Base-by-base conservation (phyloP, 2,888 invertebrate species). In the Parochlus steinenii region DNA sequence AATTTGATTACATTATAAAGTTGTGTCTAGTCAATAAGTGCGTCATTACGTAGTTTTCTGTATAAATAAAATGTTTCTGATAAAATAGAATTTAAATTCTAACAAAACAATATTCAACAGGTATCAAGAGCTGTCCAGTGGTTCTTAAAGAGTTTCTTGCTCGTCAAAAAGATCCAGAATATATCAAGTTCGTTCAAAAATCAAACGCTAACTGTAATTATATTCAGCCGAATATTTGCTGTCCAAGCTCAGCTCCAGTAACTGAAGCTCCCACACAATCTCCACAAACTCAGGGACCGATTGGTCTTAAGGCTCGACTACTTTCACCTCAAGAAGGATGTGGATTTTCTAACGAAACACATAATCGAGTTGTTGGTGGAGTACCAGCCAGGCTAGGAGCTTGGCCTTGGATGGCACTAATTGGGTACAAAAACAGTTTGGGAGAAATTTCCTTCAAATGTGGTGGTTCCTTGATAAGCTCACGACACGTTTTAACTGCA, bases 351-450 rank as follows among this genome's bases (percentile, higher is more conserved):
- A 65, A 69, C 41, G 58, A 59, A 0, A 48, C 64, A 0, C 64
- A 67, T 45, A 61, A 62, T 20, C 65, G 74, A 44, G 69, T 85
- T 3, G 80, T 86, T 2, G 80, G 79, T 5, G 86, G 86, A 1
- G 54, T 64, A 1, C 64, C 70, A 6, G 74, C 80, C 5, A 58
- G 64, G 32, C 55, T 71, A 40, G 73, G 75, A 73, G 52, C 15
- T 14, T 83, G 80, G 70, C 85, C 85, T 1, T 86, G 83, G 82
- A 67, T 81, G 45, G 72, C 71, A 0, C 66, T 74, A 3, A 56
- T 85, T 23, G 85, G 82, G 0, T 85, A 79, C 50, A 63, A 59
- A 41, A 55, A 52, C 37, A 55, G 59, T 46, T 55, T 58, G 18
- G 58, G 48, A 27, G 46, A 40, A 4, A 49, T 42, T 2, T 48